phyloP scores from a whole-genome alignment of 2,113 vertebrate species.

The Ia io region DNA sequence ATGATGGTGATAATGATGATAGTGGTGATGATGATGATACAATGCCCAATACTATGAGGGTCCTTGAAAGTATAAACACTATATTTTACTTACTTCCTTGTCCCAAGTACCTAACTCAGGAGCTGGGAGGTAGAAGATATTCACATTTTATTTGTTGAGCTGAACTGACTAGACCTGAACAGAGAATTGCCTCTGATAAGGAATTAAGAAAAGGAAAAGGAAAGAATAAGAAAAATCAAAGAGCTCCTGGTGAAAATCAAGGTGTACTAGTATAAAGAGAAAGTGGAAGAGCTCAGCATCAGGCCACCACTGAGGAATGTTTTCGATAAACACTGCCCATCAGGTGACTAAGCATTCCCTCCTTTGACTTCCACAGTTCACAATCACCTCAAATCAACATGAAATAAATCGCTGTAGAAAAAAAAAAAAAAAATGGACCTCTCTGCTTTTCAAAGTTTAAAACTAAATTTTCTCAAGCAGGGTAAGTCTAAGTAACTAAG shows the following conservation, averaged over 20 bases:
- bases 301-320: neutral
- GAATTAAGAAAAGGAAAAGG: neutral
- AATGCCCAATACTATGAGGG: neutral
- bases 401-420: neutral
- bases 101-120: neutral
- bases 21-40: too few relatives aligned
- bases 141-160: neutral
- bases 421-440: neutral
- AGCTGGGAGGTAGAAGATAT: neutral
- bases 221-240: neutral
- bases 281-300: neutral
- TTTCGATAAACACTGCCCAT: neutral
- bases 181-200: neutral
- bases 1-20: too few relatives aligned
- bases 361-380: neutral
- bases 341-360: neutral
- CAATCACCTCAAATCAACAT: neutral
- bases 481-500: neutral
- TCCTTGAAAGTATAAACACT: neutral
- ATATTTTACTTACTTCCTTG: neutral
- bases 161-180: neutral
- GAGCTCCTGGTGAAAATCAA: neutral
- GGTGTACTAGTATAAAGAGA: neutral
- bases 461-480: neutral
- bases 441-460: conserved; percentile 6